Evolutionary conservation across 2,113 vertebrate genomes (phyloP).

Genomic region (Coturnix japonica): DNA sequence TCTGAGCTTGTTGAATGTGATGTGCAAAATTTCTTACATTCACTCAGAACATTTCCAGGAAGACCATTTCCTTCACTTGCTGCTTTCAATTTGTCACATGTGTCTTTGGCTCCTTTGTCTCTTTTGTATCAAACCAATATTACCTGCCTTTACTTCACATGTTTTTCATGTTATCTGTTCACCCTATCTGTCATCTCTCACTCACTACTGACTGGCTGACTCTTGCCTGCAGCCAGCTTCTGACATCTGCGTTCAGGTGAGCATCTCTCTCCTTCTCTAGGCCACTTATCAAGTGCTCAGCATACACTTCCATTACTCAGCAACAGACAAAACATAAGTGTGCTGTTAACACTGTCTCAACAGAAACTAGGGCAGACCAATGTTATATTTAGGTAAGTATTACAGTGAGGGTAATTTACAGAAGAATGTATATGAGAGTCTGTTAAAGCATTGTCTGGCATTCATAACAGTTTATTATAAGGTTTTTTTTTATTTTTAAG

Average conservation of each 20-base stretch:
- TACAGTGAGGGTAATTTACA: no score
- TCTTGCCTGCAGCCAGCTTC: not conserved
- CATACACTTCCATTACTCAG: no score
- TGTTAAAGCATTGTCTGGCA: no score
- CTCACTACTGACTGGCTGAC: not conserved
- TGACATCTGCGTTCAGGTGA: not conserved
- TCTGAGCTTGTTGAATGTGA: not conserved
- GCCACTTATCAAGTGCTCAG: not conserved
- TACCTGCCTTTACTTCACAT: conserved; percentile 11
- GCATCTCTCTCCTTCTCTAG: not conserved
- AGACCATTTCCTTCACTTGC: not conserved
- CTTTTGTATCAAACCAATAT: not conserved
- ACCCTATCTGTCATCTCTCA: not conserved
- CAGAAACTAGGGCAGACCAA: no score
- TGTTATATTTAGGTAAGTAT: no score
- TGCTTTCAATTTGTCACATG: not conserved
- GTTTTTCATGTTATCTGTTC: not conserved
- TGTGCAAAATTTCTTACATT: not conserved
- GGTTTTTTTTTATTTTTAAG: no score
- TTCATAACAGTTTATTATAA: no score
- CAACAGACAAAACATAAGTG: no score
- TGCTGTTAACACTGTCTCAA: no score
- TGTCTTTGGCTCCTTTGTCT: not conserved
- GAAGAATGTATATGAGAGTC: no score
- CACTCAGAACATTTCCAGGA: not conserved